These are phyloP conservation scores for Gastracanthus pulcherrimus DNA, from an alignment of 2,888 invertebrate genomes.

Conservation along the genomic window DNA sequence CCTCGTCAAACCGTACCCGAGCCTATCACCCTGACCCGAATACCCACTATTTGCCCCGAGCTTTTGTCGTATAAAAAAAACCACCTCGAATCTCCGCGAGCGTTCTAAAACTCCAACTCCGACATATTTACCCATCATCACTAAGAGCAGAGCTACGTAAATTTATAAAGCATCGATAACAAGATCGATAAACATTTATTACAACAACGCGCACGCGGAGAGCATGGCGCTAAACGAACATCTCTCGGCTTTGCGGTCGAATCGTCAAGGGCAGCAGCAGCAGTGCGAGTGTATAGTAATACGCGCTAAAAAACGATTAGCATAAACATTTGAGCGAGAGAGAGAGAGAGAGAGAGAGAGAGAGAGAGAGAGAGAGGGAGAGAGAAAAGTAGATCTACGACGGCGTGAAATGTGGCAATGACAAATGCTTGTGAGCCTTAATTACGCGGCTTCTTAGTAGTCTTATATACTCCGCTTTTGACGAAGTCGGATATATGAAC, in stretches of 20 bases:
- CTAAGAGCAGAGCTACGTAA: background rate
- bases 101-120: slow-evolving; percentile 22
- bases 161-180: slow-evolving; percentile 67
- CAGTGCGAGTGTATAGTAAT: background rate
- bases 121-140: background rate
- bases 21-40: slow-evolving; percentile 30
- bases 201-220: slow-evolving; percentile 70
- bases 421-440: slow-evolving; percentile 56
- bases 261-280: background rate
- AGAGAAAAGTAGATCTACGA: no score
- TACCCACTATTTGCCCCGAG: slow-evolving; percentile 11
- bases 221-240: slow-evolving; percentile 59
- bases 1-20: background rate
- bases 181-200: slow-evolving; percentile 75
- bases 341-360: background rate
- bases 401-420: slow-evolving; percentile 65
- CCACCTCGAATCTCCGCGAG: slow-evolving; percentile 8
- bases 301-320: slow-evolving; percentile 64
- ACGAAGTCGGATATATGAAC: no score
- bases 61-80: background rate
- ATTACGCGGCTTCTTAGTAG: background rate
- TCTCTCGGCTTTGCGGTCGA: slow-evolving; percentile 22
- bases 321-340: slow-evolving; percentile 55
- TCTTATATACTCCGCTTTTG: no score
- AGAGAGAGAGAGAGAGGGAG: no score